Conservation (phyloP, 1,140 invertebrate species). For the Pseudomyrmex dendroicus region DNA sequence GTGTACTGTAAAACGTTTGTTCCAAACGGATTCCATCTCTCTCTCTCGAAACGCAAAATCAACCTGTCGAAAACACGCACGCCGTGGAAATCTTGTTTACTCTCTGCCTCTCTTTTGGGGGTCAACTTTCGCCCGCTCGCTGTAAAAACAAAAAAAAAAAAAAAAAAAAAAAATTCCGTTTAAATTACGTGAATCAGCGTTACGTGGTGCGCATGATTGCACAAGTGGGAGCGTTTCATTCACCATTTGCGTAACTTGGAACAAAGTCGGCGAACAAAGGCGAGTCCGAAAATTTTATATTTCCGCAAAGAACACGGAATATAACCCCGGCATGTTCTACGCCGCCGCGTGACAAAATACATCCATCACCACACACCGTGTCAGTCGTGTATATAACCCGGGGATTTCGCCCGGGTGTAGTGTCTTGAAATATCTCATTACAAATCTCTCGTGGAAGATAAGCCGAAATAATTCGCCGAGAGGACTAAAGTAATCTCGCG, state of each 20-base stretch:
- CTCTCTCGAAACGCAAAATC: neutral
- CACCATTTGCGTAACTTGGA: conserved; percentile 31
- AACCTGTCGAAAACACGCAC: neutral
- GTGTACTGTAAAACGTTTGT: too few relatives aligned
- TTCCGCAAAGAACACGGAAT: neutral
- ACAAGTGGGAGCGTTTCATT: conserved; percentile 13
- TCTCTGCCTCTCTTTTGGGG: conserved; percentile 1
- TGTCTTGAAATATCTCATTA: conserved; percentile 44
- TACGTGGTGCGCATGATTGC: conserved; percentile 26
- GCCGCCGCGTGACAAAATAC: neutral
- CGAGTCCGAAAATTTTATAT: neutral
- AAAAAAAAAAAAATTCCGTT: neutral
- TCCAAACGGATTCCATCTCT: too few relatives aligned
- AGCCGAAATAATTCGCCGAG: conserved; percentile 38
- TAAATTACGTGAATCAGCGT: conserved; percentile 29
- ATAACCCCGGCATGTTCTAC: neutral
- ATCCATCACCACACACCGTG: neutral
- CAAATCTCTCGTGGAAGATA: conserved; percentile 29
- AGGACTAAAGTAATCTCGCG: conserved; percentile 50
- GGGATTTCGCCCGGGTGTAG: neutral
- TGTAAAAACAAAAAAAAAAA: neutral
- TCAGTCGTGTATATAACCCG: neutral
- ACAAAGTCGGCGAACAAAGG: neutral
- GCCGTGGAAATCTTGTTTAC: too few relatives aligned
- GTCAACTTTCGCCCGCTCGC: neutral